Evolutionary conservation across 2,113 vertebrate species (phyloP).

Genomic region (Mandrillus leucophaeus): DNA sequence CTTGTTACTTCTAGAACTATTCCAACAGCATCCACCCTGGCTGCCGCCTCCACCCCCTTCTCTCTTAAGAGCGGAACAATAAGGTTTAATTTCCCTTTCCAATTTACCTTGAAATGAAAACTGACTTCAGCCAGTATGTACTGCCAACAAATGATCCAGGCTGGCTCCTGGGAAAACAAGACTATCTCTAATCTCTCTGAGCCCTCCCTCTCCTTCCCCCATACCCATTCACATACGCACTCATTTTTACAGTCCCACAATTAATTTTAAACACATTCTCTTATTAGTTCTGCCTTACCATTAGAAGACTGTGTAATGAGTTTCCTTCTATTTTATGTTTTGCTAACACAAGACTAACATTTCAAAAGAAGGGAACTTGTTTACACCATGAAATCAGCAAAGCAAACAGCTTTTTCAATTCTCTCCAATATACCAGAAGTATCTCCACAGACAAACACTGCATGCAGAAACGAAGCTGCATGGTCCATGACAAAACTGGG

Average conservation of each 20-base stretch:
- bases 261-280: slow-evolving; percentile 80
- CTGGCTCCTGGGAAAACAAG: slow-evolving; percentile 73
- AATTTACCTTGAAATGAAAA: slow-evolving; percentile 83
- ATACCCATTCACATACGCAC: slow-evolving; percentile 60
- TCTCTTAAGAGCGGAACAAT: slow-evolving; percentile 78
- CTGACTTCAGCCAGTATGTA: slow-evolving; percentile 80
- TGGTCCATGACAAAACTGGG: not conserved
- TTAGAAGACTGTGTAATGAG: slow-evolving; percentile 72
- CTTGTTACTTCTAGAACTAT: slow-evolving; percentile 74
- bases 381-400: slow-evolving; percentile 73
- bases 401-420: slow-evolving; percentile 64
- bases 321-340: slow-evolving; percentile 73
- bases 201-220: slow-evolving; percentile 20
- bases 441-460: slow-evolving; percentile 47
- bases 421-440: slow-evolving; percentile 57
- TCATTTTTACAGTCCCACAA: slow-evolving; percentile 75
- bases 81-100: slow-evolving; percentile 82
- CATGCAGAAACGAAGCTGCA: slow-evolving; percentile 34
- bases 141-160: slow-evolving; percentile 75
- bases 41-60: slow-evolving; percentile 63
- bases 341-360: slow-evolving; percentile 73
- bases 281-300: slow-evolving; percentile 80
- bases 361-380: slow-evolving; percentile 69
- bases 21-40: slow-evolving; percentile 52
- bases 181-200: slow-evolving; percentile 53